Conservation (phyloP, 2,888 invertebrate species). For the Pyralis farinalis region DNA sequence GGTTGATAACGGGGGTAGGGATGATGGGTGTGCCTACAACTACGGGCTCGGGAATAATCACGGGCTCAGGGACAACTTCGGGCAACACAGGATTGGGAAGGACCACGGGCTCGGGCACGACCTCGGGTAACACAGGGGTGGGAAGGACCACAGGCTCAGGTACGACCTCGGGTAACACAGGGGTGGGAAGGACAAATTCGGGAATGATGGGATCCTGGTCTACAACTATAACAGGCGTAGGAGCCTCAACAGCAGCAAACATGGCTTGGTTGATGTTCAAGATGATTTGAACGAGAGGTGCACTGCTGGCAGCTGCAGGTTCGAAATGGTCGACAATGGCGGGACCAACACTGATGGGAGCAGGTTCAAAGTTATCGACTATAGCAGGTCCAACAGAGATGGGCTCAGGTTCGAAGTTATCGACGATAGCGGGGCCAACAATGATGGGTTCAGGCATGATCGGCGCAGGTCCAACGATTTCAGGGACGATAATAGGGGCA, state of each 20-base stretch:
- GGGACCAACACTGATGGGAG: slow-evolving; percentile 23
- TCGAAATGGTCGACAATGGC: slow-evolving; percentile 16
- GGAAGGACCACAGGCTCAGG: slow-evolving; percentile 12
- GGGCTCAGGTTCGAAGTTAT: slow-evolving; percentile 7
- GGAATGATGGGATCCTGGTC: slow-evolving; percentile 1
- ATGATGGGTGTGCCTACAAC: slow-evolving; percentile 15
- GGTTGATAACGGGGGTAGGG: slow-evolving; percentile 36
- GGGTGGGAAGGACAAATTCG: slow-evolving; percentile 10
- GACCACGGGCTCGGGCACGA: slow-evolving; percentile 1
- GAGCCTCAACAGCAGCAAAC: slow-evolving; percentile 12
- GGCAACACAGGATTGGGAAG: not conserved
- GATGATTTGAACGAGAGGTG: slow-evolving; percentile 39
- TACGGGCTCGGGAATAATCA: slow-evolving; percentile 8
- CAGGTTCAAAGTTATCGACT: slow-evolving; percentile 17
- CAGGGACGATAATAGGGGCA: slow-evolving; percentile 1
- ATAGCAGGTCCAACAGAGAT: slow-evolving; percentile 22
- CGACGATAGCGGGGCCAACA: slow-evolving; percentile 24
- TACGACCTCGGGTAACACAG: slow-evolving; percentile 11
- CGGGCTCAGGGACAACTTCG: slow-evolving; percentile 15
- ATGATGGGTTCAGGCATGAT: slow-evolving; percentile 22
- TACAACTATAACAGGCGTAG: slow-evolving; percentile 11
- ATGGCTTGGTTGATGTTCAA: slow-evolving; percentile 33
- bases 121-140: slow-evolving; percentile 1
- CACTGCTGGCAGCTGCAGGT: slow-evolving; percentile 7
- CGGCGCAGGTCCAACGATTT: slow-evolving; percentile 10